phyloP scores from a whole-genome alignment of 2,797 vertebrate genomes.

The Octomys mimax region DNA sequence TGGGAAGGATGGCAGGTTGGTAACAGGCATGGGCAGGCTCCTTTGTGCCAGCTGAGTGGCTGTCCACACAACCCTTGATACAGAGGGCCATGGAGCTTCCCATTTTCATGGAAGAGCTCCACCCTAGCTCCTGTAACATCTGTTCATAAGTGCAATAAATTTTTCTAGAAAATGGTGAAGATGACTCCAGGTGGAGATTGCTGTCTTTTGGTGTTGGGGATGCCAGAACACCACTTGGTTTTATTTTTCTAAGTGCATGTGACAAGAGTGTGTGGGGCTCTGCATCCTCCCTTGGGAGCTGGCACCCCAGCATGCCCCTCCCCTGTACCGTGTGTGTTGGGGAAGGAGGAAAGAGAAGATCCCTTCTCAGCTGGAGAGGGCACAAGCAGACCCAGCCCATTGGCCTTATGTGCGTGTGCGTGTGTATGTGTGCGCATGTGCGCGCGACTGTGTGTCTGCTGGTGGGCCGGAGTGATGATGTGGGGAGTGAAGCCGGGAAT shows the following conservation, averaged over 20 bases:
- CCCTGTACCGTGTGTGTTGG: not conserved
- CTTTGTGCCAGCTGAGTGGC: not conserved
- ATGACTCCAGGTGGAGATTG: conserved; percentile 81
- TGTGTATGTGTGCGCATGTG: conserved; percentile 63
- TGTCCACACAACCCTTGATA: not conserved
- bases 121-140: conserved; percentile 79
- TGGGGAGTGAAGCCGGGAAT: conserved; percentile 77
- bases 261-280: conserved; percentile 75
- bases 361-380: conserved; percentile 61
- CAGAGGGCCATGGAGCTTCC: conserved; percentile 44
- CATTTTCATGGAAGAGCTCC: conserved; percentile 60
- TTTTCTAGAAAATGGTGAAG: conserved; percentile 85
- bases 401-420: conserved; percentile 77
- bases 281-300: conserved; percentile 64
- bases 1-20: not conserved
- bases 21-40: not conserved
- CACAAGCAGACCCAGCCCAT: conserved; percentile 66
- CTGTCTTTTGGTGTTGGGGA: conserved; percentile 69
- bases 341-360: conserved; percentile 43
- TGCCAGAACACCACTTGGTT: conserved; percentile 81
- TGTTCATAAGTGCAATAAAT: conserved; percentile 86
- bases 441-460: conserved; percentile 68
- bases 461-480: conserved; percentile 70
- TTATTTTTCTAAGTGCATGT: conserved; percentile 86
- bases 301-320: conserved; percentile 65